phyloP scores from a whole-genome alignment of 2,888 invertebrate genomes.

The Balanococcus diminutus region DNA sequence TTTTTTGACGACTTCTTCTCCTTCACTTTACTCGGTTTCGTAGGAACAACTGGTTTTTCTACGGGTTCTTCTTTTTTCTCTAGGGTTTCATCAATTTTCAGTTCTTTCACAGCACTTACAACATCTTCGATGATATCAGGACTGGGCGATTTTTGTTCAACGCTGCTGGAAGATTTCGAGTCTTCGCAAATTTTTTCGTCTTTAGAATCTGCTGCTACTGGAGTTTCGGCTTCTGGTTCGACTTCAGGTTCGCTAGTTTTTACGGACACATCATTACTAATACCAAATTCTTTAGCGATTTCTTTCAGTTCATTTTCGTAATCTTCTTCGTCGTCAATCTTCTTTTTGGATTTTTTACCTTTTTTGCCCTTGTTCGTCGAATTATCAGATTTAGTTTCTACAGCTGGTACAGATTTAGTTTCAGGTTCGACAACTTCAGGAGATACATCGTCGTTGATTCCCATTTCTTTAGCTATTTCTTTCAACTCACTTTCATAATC shows the following conservation, averaged over 20 bases:
- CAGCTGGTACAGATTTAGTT: not conserved
- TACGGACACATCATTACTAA: not conserved
- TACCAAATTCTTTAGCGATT: slow-evolving; percentile 36
- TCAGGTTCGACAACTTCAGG: not conserved
- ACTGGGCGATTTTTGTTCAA: not conserved
- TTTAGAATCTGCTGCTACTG: slow-evolving; percentile 3
- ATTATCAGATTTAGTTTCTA: no score
- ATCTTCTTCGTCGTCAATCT: slow-evolving; percentile 56
- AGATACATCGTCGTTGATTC: not conserved
- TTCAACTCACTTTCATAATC: slow-evolving; percentile 58
- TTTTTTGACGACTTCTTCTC: slow-evolving; percentile 30
- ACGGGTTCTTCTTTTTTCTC: not conserved
- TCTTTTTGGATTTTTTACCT: slow-evolving; percentile 46
- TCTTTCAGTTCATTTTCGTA: slow-evolving; percentile 57
- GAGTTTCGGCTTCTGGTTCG: not conserved
- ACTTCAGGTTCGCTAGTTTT: not conserved
- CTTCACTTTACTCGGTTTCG: not conserved
- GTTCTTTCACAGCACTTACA: slow-evolving; percentile 3
- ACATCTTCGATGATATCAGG: not conserved
- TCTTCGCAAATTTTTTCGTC: not conserved
- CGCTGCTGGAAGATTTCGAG: not conserved
- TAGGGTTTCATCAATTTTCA: not conserved
- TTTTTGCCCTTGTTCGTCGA: slow-evolving; percentile 32
- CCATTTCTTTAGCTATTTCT: slow-evolving; percentile 45
- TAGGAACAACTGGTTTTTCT: not conserved